phyloP scores from a whole-genome alignment of 2,888 invertebrate species.

The Philhelius pedissequus region DNA sequence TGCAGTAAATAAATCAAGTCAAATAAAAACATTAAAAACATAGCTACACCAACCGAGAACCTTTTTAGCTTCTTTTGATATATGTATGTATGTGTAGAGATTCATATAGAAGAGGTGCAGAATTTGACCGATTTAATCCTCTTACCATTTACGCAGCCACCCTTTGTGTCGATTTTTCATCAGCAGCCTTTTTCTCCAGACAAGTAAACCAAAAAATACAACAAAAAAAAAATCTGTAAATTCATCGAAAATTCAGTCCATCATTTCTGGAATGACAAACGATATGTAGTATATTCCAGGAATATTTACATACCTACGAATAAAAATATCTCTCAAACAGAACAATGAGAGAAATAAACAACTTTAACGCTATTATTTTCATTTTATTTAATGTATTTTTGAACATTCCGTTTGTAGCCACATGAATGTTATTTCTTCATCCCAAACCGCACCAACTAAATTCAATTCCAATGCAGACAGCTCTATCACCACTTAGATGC shows the following conservation, averaged over 20 bases:
- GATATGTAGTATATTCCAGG: conserved; percentile 35
- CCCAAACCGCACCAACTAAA: background rate
- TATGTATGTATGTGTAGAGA: background rate
- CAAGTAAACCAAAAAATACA: background rate
- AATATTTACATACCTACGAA: conserved; percentile 64
- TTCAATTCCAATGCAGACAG: conserved; percentile 31
- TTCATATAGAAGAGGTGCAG: background rate
- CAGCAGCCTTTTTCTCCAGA: background rate
- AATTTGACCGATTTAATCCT: background rate
- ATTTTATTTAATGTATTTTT: background rate
- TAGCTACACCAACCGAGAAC: background rate
- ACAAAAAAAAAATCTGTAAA: conserved; percentile 14
- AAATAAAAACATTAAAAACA: background rate
- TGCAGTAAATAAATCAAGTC: background rate
- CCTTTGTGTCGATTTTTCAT: conserved; percentile 11
- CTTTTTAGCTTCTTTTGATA: background rate
- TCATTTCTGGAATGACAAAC: conserved; percentile 53
- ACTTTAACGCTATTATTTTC: conserved; percentile 5
- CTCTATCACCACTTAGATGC: background rate
- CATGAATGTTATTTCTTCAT: conserved; percentile 31
- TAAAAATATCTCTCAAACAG: conserved; percentile 55
- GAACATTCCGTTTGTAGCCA: conserved; percentile 34
- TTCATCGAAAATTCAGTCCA: conserved; percentile 56
- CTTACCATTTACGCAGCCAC: background rate
- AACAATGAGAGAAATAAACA: conserved; percentile 35